These are phyloP conservation scores for Zaprionus gabonicus DNA, from an alignment of 1,140 invertebrate genomes.

Conservation along the genomic window DNA sequence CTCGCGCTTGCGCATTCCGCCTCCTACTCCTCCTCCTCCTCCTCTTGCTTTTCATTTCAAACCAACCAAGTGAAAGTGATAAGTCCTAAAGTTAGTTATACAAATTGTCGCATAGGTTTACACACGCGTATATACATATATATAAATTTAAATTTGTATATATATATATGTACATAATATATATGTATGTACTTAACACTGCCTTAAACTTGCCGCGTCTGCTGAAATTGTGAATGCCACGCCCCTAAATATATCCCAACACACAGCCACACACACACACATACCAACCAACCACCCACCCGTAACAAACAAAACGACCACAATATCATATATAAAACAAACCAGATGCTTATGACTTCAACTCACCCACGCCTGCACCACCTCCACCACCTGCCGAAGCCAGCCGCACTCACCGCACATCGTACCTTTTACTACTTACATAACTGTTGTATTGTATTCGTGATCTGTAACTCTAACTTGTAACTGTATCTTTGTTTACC, in stretches of 20 bases:
- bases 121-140: slow-evolving; percentile 62
- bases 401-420: slow-evolving; percentile 78
- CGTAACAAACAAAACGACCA: slow-evolving; percentile 31
- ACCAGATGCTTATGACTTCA: slow-evolving; percentile 44
- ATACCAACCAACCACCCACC: slow-evolving; percentile 4
- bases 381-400: slow-evolving; percentile 48
- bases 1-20: slow-evolving; percentile 17
- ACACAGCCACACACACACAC: slow-evolving; percentile 20
- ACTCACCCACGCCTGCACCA: slow-evolving; percentile 43
- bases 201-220: slow-evolving; percentile 83
- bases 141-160: slow-evolving; percentile 54
- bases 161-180: slow-evolving; percentile 43
- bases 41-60: slow-evolving; percentile 48
- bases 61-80: slow-evolving; percentile 81
- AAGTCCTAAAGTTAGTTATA: slow-evolving; percentile 83
- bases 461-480: slow-evolving; percentile 50
- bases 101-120: slow-evolving; percentile 81
- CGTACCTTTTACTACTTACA: slow-evolving; percentile 76
- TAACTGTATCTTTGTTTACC: slow-evolving; percentile 44
- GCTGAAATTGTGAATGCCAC: slow-evolving; percentile 79
- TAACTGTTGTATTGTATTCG: slow-evolving; percentile 75
- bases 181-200: slow-evolving; percentile 77
- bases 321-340: slow-evolving; percentile 39
- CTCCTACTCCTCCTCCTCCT: not conserved
- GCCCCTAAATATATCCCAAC: slow-evolving; percentile 40